Evolutionary conservation across 2,113 vertebrate genomes (phyloP).

Genomic region (Bagarius yarrelli): DNA sequence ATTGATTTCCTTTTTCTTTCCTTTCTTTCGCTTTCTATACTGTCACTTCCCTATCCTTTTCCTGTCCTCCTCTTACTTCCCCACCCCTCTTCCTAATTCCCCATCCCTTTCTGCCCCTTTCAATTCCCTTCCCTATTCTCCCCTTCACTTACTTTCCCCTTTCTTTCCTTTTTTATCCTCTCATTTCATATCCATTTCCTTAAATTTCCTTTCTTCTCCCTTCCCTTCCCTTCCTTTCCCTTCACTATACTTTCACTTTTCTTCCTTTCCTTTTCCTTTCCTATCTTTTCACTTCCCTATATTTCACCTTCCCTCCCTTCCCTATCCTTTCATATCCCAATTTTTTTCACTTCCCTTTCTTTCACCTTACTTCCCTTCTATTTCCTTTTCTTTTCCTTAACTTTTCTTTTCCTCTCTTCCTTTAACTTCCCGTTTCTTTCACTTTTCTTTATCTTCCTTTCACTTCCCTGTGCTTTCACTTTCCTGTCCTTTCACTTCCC

Average conservation of each 20-base stretch:
- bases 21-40: not conserved
- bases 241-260: too few relatives aligned
- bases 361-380: not conserved
- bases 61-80: not conserved
- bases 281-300: too few relatives aligned
- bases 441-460: not conserved
- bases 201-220: too few relatives aligned
- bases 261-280: too few relatives aligned
- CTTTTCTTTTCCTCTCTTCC: not conserved
- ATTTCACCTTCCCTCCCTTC: too few relatives aligned
- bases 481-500: not conserved
- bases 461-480: not conserved
- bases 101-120: too few relatives aligned
- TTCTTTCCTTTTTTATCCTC: not conserved
- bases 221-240: too few relatives aligned
- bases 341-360: not conserved
- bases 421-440: too few relatives aligned
- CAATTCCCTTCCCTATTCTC: not conserved
- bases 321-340: too few relatives aligned
- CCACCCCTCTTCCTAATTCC: too few relatives aligned
- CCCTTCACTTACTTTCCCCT: not conserved
- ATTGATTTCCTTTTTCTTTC: not conserved
- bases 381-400: not conserved
- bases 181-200: too few relatives aligned
- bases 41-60: not conserved